phyloP scores from a whole-genome alignment of 23 tunicate genomes.

The Ascidia mentula region DNA sequence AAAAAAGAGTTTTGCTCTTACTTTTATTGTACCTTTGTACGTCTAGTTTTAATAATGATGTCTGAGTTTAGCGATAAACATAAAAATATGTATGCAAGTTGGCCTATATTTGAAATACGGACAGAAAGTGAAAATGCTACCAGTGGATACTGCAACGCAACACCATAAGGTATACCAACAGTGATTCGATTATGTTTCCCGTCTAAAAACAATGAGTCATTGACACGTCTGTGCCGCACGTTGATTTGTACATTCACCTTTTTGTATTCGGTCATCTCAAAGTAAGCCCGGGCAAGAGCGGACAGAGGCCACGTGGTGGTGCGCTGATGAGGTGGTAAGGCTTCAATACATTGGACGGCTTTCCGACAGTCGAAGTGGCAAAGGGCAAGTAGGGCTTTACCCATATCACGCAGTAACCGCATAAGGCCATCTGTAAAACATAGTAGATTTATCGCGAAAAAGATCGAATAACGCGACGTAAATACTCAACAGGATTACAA shows the following conservation, averaged over 20 bases:
- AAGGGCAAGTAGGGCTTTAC: slow-evolving; percentile 52
- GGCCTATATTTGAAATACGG: too few relatives aligned
- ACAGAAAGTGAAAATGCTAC: too few relatives aligned
- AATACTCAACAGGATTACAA: neutral
- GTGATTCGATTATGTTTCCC: too few relatives aligned
- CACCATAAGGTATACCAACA: too few relatives aligned
- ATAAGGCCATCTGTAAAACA: slow-evolving; percentile 60
- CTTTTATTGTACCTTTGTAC: neutral
- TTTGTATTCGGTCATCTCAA: slow-evolving; percentile 81
- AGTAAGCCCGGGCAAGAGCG: slow-evolving; percentile 64
- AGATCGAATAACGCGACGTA: neutral
- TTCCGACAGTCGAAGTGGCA: slow-evolving; percentile 76
- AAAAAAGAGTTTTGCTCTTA: too few relatives aligned
- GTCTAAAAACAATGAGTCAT: too few relatives aligned
- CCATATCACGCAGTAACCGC: slow-evolving; percentile 63
- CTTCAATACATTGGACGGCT: slow-evolving; percentile 51
- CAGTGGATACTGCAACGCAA: too few relatives aligned
- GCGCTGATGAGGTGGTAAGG: slow-evolving; percentile 67
- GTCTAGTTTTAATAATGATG: neutral
- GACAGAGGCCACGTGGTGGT: slow-evolving; percentile 78
- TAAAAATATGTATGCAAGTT: too few relatives aligned
- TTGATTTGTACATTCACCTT: too few relatives aligned
- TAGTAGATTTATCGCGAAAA: neutral
- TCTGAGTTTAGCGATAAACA: too few relatives aligned
- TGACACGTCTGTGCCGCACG: too few relatives aligned